Conservation (phyloP, 2,113 vertebrate species). For the Pandion haliaetus region DNA sequence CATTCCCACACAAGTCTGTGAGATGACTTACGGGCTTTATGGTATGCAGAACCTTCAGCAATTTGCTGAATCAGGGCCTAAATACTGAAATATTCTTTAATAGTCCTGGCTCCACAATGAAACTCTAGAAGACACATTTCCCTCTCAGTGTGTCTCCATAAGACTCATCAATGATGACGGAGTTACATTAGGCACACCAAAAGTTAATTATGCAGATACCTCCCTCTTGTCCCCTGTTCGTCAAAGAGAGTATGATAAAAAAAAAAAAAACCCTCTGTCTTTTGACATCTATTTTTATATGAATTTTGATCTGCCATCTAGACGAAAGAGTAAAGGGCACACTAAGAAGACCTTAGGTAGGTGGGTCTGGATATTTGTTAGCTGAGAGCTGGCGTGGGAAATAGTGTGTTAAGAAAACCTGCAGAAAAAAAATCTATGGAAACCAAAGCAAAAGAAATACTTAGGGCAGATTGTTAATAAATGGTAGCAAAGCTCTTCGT, state of each 20-base stretch:
- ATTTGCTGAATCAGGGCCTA: slow-evolving; percentile 41
- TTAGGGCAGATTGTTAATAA: not conserved
- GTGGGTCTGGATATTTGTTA: not conserved
- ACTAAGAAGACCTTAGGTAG: not conserved
- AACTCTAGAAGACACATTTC: slow-evolving; percentile 56
- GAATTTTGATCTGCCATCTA: not conserved
- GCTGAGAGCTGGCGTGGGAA: not conserved
- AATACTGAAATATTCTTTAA: slow-evolving; percentile 46
- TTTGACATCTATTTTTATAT: slow-evolving; percentile 1
- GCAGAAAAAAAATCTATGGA: not conserved
- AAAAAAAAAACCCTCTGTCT: not conserved
- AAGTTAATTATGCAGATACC: slow-evolving; percentile 48
- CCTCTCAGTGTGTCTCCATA: slow-evolving; percentile 29
- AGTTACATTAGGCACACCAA: slow-evolving; percentile 60
- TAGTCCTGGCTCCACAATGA: slow-evolving; percentile 40
- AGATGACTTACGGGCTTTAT: not conserved
- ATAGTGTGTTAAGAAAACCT: not conserved
- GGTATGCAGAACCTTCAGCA: not conserved
- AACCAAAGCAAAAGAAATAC: slow-evolving; percentile 3
- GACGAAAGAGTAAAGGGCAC: not conserved
- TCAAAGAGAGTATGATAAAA: slow-evolving; percentile 14
- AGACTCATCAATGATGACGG: slow-evolving; percentile 56
- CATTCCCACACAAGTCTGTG: not conserved
- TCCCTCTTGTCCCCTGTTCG: slow-evolving; percentile 6
- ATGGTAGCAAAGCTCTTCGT: not conserved